Base-by-base conservation (phyloP, 2,797 vertebrate genomes). In the Acanthopagrus latus region DNA sequence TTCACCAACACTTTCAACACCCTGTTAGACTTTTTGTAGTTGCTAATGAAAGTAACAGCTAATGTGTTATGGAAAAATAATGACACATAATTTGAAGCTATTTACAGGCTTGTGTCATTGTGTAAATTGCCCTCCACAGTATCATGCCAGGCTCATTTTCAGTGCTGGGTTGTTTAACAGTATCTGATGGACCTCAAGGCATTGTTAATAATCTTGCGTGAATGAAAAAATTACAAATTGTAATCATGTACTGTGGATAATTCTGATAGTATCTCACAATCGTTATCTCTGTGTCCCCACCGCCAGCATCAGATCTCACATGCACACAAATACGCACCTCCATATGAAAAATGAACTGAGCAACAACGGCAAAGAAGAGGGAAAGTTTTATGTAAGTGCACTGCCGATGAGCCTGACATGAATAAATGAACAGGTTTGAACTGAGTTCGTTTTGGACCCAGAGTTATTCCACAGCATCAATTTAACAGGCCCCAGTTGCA, bases 361-460 rank as follows among this genome's bases (percentile, higher is more conserved):
- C 21, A 60, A 64, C 67, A 33, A 64, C 10, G 62, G 73, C 23
- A 46, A 75, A 67, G 51, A 81, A 46, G 43, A 82, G 29, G 68
- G 14, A 75, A 76, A 64, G 38, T 78, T 82, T 78, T 80, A 64
- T 63, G 46, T 64, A 81, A 87, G 78, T 47, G 72, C 58, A 47
- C 64, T 58, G 65, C 71, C 23, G 77, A 89, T 88, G 88, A 80
- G 85, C 47, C 71, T 78, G 76, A 74, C 80, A 90, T 94, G 67
- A 93, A 93, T 93, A 91, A 92, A 87, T 91, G 50, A 90, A 67
- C 51, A 88, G 85, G 78, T 89, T 86, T 91, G 82, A 89, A 86
- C 52, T 68, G 80, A 90, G 76, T 82, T 85, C 16, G 8, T 76
- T 88, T 90, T 83, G 86, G 79, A 87, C 76, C 79, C 79, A 75